phyloP scores from a whole-genome alignment of 2,113 vertebrate species.

The Seriola aureovittata region DNA sequence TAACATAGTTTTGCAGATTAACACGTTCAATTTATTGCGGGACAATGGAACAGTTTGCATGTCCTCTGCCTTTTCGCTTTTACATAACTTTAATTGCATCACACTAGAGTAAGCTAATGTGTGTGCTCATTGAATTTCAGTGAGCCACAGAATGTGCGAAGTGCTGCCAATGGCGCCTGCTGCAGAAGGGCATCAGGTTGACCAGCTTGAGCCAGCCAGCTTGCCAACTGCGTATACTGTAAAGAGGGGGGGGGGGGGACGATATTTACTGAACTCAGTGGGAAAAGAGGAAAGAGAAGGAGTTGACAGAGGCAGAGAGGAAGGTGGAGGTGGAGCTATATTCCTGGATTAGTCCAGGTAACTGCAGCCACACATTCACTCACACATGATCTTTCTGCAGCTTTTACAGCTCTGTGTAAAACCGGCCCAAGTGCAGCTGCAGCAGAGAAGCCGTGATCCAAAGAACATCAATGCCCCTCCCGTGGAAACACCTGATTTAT shows the following conservation, averaged over 20 bases:
- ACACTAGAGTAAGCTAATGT: constrained; percentile 55
- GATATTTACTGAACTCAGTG: constrained; percentile 15
- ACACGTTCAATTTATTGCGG: background rate
- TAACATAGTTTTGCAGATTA: background rate
- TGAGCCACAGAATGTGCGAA: constrained; percentile 48
- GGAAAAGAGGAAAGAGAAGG: constrained; percentile 7
- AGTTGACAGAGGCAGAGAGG: constrained; percentile 10
- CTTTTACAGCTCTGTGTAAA: background rate
- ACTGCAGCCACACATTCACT: constrained; percentile 4
- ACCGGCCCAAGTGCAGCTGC: background rate
- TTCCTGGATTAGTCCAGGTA: constrained; percentile 14
- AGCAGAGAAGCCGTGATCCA: background rate
- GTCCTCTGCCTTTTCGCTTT: constrained; percentile 10
- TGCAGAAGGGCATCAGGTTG: constrained; percentile 64
- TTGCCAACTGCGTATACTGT: constrained; percentile 48
- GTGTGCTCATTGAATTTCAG: constrained; percentile 44
- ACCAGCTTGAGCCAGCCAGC: constrained; percentile 51
- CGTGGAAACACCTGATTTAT: constrained; percentile 6
- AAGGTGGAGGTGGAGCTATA: constrained; percentile 10
- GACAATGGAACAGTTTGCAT: background rate
- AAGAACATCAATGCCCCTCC: background rate
- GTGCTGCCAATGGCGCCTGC: constrained; percentile 51
- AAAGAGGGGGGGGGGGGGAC: background rate
- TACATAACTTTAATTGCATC: constrained; percentile 25
- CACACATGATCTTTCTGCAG: background rate